Base-by-base conservation (phyloP, 2,888 invertebrate genomes). In the Erebia epiphron region DNA sequence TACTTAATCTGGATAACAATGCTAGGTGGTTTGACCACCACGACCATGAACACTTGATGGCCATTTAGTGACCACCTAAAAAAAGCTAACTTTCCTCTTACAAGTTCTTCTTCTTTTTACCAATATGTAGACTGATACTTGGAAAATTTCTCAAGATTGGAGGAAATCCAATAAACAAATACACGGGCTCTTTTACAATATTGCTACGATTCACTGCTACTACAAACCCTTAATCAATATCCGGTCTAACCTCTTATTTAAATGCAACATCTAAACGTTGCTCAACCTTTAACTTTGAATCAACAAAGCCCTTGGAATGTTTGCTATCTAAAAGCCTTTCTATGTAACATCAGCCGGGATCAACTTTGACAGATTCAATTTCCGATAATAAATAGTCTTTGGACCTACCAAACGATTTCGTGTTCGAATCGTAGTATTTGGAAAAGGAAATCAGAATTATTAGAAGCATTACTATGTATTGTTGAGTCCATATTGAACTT, bases 351-450 rank as follows among this genome's bases (percentile, higher is more conserved):
- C 79, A 78, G 76, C 77, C 75, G 73, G 77, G 80, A 79, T 80
- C 80, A 81, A 72, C 76, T 79, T 77, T 84, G 85, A 86, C 88
- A 86, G 83, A 87, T 88, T 86, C 80, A 83, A 89, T 89, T 88
- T 88, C 84, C 86, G 78, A 79, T 76, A 73, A 80, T 79, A 80
- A 80, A 81, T 78, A 82, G 76, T 78, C 61, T 70, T 67, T 54
- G 16, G 21, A 49, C 13, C 62, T 49, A 62, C 21, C 21, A 21
- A 62, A 62, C 21, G 62, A 21, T 62, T 62, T 62, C 26, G 62
- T 49, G 49, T 62, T 49, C 49, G 14, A 46, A 61, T 61, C 49
- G 14, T 46, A 18, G 62, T 18, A 21, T 49, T 49, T 18, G 21
- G 26, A 21, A 62, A 62, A 49, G 18, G 49, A 18, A 13, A 4